Base-by-base conservation (phyloP, 2,888 invertebrate species). In the Oxytorus armatus region DNA sequence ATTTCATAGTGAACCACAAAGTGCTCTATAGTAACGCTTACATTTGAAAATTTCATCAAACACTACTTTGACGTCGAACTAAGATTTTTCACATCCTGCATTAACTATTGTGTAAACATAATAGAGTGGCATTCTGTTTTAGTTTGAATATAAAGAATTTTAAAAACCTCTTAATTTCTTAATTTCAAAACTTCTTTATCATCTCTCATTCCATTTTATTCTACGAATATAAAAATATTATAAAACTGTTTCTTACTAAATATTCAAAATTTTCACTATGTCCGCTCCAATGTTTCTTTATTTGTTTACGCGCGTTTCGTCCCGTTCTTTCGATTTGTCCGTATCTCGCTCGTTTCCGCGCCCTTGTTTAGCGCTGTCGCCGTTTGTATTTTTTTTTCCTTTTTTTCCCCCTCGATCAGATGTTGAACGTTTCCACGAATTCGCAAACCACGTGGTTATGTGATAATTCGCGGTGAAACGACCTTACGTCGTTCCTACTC, bases 391-490 rank as follows among this genome's bases (percentile, higher is more conserved):
- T 39, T 49, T 29, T 39, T 49, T 51, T 53, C 36, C 49, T 39
- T 47, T 23, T 55, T 47, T 44, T 53, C 42, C 8, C n/a, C 53
- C 36, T 39, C 55, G 65, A 69, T 81, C 73, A 74, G 57, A 77
- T 25, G 77, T 77, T 66, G 69, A 69, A 77, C 68, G 77, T 74
- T 53, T 68, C 69, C 44, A 74, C 57, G 39, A 73, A 81, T 74
- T 74, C 25, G 55, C 53, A n/a, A n/a, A 61, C 73, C 80, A 81
- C 80, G 77, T 77, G 77, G 63, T 69, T 77, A 55, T 33, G n/a
- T n/a, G 57, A 63, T 42, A 59, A 69, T 59, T 68, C 36, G 44
- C 51, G 53, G 55, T 42, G 44, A 51, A 68, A 23, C 18, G 25
- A 49, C 69, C 33, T 29, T 65, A 47, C 55, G 42, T 18, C 63